phyloP scores from a whole-genome alignment of 2,113 vertebrate species.

The Nerophis ophidion region DNA sequence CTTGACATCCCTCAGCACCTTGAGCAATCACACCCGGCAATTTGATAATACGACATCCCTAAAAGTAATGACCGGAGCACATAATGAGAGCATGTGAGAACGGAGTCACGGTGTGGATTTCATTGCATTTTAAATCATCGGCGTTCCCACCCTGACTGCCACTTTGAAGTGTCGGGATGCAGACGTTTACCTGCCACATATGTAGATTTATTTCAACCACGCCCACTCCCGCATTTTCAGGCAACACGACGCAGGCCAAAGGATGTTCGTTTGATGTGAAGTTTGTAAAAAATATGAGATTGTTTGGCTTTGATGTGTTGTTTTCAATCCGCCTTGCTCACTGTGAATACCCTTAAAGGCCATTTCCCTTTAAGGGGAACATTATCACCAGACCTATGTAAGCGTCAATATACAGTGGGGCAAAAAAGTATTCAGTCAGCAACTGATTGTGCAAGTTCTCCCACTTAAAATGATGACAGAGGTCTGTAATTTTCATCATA shows the following conservation, averaged over 20 bases:
- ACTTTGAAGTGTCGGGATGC: constrained; percentile 63
- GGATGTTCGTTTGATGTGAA: constrained; percentile 57
- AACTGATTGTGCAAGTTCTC: too few relatives aligned
- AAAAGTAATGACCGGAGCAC: constrained; percentile 29
- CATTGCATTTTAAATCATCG: constrained; percentile 56
- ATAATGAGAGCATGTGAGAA: constrained; percentile 32
- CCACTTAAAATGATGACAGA: too few relatives aligned
- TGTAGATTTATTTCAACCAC: constrained; percentile 39
- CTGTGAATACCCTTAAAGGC: neutral
- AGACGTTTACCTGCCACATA: constrained; percentile 51
- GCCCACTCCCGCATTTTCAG: constrained; percentile 52
- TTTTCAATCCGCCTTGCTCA: constrained; percentile 25
- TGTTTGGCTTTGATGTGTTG: constrained; percentile 60
- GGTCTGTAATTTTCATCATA: too few relatives aligned
- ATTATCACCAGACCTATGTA: too few relatives aligned
- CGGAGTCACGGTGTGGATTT: constrained; percentile 38
- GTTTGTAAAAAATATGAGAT: constrained; percentile 46
- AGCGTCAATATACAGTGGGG: too few relatives aligned
- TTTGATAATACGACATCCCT: constrained; percentile 44
- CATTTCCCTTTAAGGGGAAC: too few relatives aligned
- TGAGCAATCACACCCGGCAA: constrained; percentile 41
- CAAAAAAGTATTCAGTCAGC: too few relatives aligned
- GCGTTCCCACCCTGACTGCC: constrained; percentile 21
- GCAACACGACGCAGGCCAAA: constrained; percentile 48
- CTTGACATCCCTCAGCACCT: constrained; percentile 40